These are phyloP conservation scores for Nestor notabilis DNA, from an alignment of 2,113 vertebrate species.

Conservation along the genomic window DNA sequence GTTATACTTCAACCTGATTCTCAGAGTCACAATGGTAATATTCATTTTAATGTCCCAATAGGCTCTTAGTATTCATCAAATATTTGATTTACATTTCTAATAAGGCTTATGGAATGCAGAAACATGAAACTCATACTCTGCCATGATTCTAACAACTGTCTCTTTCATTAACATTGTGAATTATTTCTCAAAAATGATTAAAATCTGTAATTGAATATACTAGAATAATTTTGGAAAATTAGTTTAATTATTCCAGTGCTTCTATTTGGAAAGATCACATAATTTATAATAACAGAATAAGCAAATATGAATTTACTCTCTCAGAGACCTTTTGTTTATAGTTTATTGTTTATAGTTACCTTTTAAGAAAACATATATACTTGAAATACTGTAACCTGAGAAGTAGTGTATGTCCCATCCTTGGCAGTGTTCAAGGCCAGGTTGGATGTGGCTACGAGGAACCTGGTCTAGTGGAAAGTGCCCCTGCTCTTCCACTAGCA, in stretches of 20 bases:
- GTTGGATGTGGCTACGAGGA: background rate
- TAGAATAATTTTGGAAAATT: slow-evolving; percentile 78
- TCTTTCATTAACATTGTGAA: slow-evolving; percentile 76
- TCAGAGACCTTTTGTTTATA: slow-evolving; percentile 4
- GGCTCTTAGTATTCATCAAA: slow-evolving; percentile 83
- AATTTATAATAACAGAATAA: slow-evolving; percentile 69
- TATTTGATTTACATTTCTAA: slow-evolving; percentile 85
- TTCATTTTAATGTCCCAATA: slow-evolving; percentile 76
- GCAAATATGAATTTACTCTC: slow-evolving; percentile 28
- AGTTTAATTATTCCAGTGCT: slow-evolving; percentile 77
- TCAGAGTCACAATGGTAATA: slow-evolving; percentile 75
- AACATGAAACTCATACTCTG: slow-evolving; percentile 71
- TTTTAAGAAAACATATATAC: background rate
- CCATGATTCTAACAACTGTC: slow-evolving; percentile 79
- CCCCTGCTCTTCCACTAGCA: background rate
- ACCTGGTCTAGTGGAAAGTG: background rate
- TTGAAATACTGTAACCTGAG: background rate
- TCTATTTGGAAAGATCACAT: slow-evolving; percentile 73
- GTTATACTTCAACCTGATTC: slow-evolving; percentile 76
- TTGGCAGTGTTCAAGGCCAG: background rate
- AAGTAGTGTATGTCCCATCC: background rate
- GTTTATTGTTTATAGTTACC: background rate
- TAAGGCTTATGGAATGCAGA: slow-evolving; percentile 77
- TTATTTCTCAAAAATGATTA: slow-evolving; percentile 81
- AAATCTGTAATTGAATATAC: slow-evolving; percentile 82